Evolutionary conservation across 1,140 invertebrate genomes (phyloP), one percentile per base, ranked within the genome.

Genomic region (Euura saliciscinereae): DNA sequence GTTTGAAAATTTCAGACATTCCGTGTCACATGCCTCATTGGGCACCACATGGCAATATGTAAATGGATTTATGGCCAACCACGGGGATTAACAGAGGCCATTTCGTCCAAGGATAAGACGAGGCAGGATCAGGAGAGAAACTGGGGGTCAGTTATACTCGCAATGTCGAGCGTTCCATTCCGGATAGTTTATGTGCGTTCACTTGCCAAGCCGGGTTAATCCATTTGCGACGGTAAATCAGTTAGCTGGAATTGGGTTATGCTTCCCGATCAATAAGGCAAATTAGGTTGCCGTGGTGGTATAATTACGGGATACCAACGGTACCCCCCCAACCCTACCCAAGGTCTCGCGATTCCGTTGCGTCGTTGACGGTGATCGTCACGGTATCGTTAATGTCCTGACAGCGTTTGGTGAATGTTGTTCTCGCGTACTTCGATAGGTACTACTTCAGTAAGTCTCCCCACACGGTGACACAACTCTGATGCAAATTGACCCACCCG

Each of bases 251-350:
- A 81, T 80, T 80, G 75, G 79, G 78, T 82, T 82, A 82, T 79
- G 80, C 81, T 80, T 79, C 78, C 78, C 80, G 81, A 81, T 82
- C 80, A 78, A 82, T 81, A 77, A 68, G 76, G 78, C 77, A 76
- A 80, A 82, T 82, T 78, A 75, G 73, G 74, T 81, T 80, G 77
- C 66, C 68, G 65, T 59, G 51, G 51, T 59, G 51, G 51, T 59
- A 59, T 59, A 59, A 59, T 59, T 59, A 59, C 51, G 51, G 51
- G 51, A 59, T 59, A 59, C 51, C 51, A 59, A 28, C 28, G 28
- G 28, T 28, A 28, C 28, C 28, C 28, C 28, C 13, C 13, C 51
- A 59, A 8, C 8, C 51, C 13, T 11, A 8, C 51, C 10, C 51
- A n/a, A 59, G 51, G 51, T 59, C 51, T 69, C 68, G 43, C 45